These are phyloP conservation scores for Ptychobarbus kaznakovi DNA, from an alignment of 2,797 vertebrate genomes.

Conservation along the genomic window DNA sequence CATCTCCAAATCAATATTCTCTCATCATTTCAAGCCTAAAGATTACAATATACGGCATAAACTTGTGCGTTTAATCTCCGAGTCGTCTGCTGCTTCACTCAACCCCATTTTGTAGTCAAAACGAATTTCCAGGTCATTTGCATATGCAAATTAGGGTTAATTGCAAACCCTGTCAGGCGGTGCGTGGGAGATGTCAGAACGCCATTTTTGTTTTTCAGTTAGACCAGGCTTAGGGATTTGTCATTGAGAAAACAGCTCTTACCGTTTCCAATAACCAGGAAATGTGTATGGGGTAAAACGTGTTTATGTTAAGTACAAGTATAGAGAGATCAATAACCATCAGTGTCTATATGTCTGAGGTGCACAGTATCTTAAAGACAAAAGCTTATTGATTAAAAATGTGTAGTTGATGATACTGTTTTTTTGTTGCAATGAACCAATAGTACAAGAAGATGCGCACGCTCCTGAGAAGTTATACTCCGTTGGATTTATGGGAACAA, in stretches of 20 bases:
- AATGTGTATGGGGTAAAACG: background rate
- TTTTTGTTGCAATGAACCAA: conserved; percentile 28
- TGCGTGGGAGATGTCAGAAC: conserved; percentile 75
- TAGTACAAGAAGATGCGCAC: conserved; percentile 64
- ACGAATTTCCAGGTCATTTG: conserved; percentile 76
- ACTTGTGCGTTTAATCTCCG: conserved; percentile 22
- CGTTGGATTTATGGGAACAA: conserved; percentile 85
- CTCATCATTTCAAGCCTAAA: background rate
- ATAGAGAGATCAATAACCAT: background rate
- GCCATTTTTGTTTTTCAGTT: conserved; percentile 72
- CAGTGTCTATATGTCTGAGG: background rate
- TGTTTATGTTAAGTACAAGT: background rate
- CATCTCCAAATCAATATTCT: background rate
- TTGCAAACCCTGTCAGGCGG: conserved; percentile 80
- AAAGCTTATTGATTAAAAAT: background rate
- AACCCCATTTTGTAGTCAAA: conserved; percentile 69
- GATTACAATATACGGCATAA: conserved; percentile 14
- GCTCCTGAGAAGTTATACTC: conserved; percentile 73
- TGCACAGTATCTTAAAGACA: background rate
- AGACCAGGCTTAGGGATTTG: conserved; percentile 58
- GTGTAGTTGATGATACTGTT: background rate
- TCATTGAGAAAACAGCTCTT: conserved; percentile 14
- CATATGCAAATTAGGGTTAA: conserved; percentile 84
- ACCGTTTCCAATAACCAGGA: conserved; percentile 13
- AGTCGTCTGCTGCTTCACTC: conserved; percentile 49